Conservation (phyloP, 2,113 vertebrate species). For the Columbina picui region DNA sequence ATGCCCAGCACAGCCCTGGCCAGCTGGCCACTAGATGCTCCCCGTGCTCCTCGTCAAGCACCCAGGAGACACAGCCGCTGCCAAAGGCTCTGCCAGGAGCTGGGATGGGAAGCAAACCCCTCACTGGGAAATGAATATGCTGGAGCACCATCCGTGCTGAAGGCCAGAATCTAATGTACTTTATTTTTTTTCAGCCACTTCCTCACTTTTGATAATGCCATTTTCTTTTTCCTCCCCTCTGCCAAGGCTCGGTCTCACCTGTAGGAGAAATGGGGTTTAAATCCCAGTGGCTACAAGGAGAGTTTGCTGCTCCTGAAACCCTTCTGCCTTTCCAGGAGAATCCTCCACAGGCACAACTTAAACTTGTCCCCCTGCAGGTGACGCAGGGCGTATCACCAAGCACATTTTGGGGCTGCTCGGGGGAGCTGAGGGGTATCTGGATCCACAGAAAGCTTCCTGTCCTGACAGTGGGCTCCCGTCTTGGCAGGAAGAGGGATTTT, state of each 20-base stretch:
- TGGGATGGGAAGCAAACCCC: background rate
- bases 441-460: background rate
- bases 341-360: no score
- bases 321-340: no score
- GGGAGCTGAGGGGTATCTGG: no score
- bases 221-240: background rate
- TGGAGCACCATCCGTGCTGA: background rate
- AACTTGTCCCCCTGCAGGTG: no score
- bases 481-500: background rate
- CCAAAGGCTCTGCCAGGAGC: background rate
- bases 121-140: background rate
- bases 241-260: background rate
- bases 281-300: no score
- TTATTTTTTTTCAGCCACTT: background rate
- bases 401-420: no score
- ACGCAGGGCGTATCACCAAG: no score
- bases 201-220: background rate
- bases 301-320: no score
- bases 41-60: slow-evolving; percentile 20
- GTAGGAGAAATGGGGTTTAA: no score
- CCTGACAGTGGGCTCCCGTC: background rate
- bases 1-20: background rate
- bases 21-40: slow-evolving; percentile 70
- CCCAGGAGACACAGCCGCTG: background rate
- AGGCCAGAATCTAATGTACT: background rate